phyloP scores from a whole-genome alignment of 2,113 vertebrate species.

The Sporophila hypoxantha region DNA sequence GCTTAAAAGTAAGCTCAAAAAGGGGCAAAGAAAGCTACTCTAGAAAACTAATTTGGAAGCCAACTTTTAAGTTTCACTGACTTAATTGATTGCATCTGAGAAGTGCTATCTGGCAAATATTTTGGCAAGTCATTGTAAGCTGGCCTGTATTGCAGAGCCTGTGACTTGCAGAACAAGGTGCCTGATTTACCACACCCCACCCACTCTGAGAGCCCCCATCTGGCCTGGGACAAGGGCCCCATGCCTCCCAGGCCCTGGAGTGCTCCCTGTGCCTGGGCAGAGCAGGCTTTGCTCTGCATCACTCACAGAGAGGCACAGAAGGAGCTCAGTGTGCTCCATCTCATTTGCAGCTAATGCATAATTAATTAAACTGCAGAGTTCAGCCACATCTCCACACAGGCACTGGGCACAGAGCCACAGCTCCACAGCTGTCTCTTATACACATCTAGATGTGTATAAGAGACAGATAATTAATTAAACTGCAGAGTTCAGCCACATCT shows the following conservation, averaged over 20 bases:
- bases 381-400: neutral
- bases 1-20: neutral
- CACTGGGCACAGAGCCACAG: rapidly evolving
- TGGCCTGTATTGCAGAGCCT: neutral
- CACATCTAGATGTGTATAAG: too few relatives aligned
- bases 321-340: neutral
- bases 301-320: neutral
- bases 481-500: neutral
- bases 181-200: neutral
- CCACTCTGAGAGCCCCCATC: rapidly evolving
- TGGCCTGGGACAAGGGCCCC: neutral
- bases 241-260: neutral
- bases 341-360: neutral
- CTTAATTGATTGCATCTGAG: neutral
- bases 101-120: neutral
- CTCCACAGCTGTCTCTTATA: too few relatives aligned
- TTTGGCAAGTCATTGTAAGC: conserved; percentile 8
- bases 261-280: rapidly evolving
- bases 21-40: neutral
- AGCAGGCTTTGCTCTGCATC: neutral
- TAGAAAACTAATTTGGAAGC: neutral
- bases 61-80: neutral
- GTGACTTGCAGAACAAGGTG: neutral
- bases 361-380: neutral
- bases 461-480: neutral